phyloP scores from a whole-genome alignment of 2,888 invertebrate species.

The Melikaiella ostensackeni region DNA sequence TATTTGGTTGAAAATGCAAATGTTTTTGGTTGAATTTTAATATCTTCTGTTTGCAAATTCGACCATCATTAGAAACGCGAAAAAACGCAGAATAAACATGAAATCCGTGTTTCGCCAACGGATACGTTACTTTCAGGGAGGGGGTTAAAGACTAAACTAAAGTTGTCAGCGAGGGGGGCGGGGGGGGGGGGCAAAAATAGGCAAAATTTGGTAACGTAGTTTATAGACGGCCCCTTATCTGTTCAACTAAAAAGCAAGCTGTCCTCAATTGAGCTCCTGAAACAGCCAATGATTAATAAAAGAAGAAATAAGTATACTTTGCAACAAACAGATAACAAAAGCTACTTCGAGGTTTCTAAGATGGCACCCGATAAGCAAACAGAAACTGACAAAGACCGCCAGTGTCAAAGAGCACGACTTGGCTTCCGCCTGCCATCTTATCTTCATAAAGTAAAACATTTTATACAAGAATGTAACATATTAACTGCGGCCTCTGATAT shows the following conservation, averaged over 20 bases:
- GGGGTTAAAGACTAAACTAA: too few species aligned
- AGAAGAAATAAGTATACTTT: background rate
- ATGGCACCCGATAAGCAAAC: slow-evolving; percentile 16
- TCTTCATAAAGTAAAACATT: background rate
- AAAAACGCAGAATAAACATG: too few species aligned
- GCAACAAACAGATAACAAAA: slow-evolving; percentile 20
- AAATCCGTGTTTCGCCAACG: too few species aligned
- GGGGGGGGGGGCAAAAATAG: too few species aligned
- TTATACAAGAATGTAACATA: slow-evolving; percentile 13
- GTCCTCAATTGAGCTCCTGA: background rate
- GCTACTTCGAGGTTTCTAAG: background rate
- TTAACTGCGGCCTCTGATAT: background rate
- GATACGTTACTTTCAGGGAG: too few species aligned
- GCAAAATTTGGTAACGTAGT: too few species aligned
- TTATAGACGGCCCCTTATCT: too few species aligned
- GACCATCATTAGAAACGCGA: too few species aligned
- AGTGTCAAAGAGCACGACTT: slow-evolving; percentile 32
- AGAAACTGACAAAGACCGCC: background rate
- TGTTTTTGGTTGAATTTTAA: too few species aligned
- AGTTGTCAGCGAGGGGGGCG: too few species aligned
- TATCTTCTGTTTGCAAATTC: too few species aligned
- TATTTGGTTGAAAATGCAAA: too few species aligned
- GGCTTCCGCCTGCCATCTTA: background rate
- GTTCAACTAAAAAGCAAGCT: background rate
- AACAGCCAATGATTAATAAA: background rate